Percentiles rank a stretch among this genome's conserved stretches.
phyloP scores from a whole-genome alignment of 2,113 vertebrate species.

The Andinoacara biseriatus region DNA sequence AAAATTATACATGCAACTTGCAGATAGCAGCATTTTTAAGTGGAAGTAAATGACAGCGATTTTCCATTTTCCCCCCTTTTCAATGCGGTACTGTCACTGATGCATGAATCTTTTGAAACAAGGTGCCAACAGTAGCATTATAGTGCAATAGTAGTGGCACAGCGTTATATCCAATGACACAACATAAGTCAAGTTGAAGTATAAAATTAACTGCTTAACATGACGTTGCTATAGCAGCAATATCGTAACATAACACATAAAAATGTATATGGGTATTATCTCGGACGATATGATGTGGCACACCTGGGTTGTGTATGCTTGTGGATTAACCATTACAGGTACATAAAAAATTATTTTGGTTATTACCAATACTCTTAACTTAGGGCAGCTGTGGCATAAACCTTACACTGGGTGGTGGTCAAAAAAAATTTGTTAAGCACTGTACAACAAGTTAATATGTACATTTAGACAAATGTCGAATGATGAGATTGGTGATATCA shows the following conservation, averaged over 20 bases:
- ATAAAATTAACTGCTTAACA: too few relatives aligned
- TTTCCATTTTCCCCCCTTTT: too few relatives aligned
- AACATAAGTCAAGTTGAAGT: too few relatives aligned
- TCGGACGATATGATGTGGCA: background rate
- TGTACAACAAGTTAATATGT: background rate
- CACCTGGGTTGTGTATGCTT: background rate
- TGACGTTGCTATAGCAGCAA: too few relatives aligned
- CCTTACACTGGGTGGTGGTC: background rate
- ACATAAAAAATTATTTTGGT: background rate
- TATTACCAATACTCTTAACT: background rate
- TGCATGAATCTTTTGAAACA: too few relatives aligned
- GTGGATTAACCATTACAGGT: background rate
- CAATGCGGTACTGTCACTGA: too few relatives aligned
- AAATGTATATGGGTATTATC: background rate
- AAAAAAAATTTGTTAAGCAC: background rate
- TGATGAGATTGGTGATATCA: background rate
- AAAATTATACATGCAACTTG: background rate
- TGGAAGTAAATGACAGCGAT: background rate
- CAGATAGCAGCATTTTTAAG: background rate
- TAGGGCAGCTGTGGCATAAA: background rate
- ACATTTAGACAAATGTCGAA: background rate
- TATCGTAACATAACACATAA: background rate
- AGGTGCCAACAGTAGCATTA: too few relatives aligned
- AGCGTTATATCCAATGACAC: too few relatives aligned
- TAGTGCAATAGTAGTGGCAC: too few relatives aligned